These are phyloP conservation scores for Ostrea denselamellosa DNA, from an alignment of 1,140 invertebrate genomes.

Conservation along the genomic window DNA sequence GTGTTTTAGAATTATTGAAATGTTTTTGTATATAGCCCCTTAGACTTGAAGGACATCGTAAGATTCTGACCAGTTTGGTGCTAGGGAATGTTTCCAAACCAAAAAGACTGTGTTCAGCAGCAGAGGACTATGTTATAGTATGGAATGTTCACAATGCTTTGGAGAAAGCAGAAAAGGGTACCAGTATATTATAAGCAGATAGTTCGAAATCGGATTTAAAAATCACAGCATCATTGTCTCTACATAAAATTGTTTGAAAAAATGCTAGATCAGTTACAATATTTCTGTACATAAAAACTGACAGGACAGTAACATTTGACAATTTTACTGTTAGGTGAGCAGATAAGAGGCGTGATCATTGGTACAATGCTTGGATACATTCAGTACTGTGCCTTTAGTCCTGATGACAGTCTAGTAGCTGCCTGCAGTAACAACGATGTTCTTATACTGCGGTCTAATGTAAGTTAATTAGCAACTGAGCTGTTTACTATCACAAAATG, in stretches of 20 bases:
- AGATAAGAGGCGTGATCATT: slow-evolving; percentile 58
- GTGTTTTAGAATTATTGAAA: no score
- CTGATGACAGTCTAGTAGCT: slow-evolving; percentile 60
- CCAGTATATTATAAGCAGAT: not conserved
- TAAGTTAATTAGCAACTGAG: slow-evolving; percentile 37
- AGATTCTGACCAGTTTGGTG: slow-evolving; percentile 62
- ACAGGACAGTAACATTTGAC: not conserved
- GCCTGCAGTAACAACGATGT: slow-evolving; percentile 59
- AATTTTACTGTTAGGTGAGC: slow-evolving; percentile 50
- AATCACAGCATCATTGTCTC: not conserved
- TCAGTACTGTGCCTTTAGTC: slow-evolving; percentile 61
- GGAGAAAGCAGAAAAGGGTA: slow-evolving; percentile 56
- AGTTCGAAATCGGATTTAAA: not conserved
- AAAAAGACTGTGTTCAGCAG: slow-evolving; percentile 65
- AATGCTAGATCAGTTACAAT: not conserved
- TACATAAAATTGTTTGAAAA: not conserved
- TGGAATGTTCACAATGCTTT: slow-evolving; percentile 67
- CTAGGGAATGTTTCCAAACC: slow-evolving; percentile 59
- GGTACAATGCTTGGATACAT: slow-evolving; percentile 63
- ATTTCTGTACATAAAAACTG: no score
- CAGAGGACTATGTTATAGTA: slow-evolving; percentile 71
- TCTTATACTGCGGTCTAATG: slow-evolving; percentile 55
- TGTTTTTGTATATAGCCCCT: slow-evolving; percentile 59
- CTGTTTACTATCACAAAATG: not conserved
- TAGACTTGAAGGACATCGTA: slow-evolving; percentile 68